Evolutionary conservation across 1,140 invertebrate genomes (phyloP), one percentile per base, ranked within the genome.

Genomic region (Idris sp.): DNA sequence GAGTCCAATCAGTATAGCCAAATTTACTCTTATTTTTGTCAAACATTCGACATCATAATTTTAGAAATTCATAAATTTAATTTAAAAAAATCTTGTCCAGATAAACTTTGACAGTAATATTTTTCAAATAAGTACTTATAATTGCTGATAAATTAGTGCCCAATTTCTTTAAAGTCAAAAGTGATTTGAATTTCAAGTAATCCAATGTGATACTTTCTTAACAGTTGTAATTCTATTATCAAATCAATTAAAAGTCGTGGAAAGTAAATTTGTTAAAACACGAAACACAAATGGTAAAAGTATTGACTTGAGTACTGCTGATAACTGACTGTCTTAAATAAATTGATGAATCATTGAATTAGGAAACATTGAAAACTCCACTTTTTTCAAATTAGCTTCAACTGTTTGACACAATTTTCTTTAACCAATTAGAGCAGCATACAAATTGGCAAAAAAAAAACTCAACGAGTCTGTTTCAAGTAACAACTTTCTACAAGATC

Each of bases 301-400:
- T 51, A 25, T 43, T 51, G 44, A 31, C 25, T 43, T 18, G 10
- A 25, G 13, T 38, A 46, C 49, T 31, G 15, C 26, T 46, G 40
- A 59, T 59, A 49, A 40, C 19, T 10, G 28, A 14, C 26, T 31
- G n/a, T 31, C 35, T 62, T 41, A 62, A 51, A 62, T 41, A 62
- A 51, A 62, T 49, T 62, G 44, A 51, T 51, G 30, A 62, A 49
- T 62, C 44, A 9, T 41, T 13, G 41, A 64, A 64, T 64, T 53
- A 36, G 28, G 40, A 36, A 30, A 54, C 31, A 44, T 36, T n/a
- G n/a, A n/a, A n/a, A n/a, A n/a, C n/a, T n/a, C n/a, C n/a, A n/a
- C 14, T 53, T 54, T 65, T 64, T 65, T 65, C 9, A 44, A 65
- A 65, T 25, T 16, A 53, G 31, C 44, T 53, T 26, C 4, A 44